A percentile compares a stretch with the other conserved stretches of the same genome.
phyloP scores from a whole-genome alignment of 2,888 invertebrate genomes.

The Auanema sp. region DNA sequence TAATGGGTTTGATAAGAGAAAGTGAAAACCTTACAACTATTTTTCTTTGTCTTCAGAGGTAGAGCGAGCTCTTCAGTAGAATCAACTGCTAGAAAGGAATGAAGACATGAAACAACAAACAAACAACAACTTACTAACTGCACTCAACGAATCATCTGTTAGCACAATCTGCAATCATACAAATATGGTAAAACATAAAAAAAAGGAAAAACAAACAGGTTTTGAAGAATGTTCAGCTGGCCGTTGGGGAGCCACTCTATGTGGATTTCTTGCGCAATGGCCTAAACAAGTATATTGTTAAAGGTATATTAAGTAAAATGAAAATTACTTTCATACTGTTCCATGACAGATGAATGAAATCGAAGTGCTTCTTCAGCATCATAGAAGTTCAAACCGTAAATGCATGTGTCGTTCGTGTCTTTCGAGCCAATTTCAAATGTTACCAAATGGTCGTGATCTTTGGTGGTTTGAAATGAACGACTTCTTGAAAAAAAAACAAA shows the following conservation, averaged over 20 bases:
- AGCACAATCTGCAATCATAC: no score
- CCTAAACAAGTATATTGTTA: not conserved
- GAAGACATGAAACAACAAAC: no score
- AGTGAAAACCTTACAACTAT: no score
- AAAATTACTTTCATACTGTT: not conserved
- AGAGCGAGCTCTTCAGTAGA: no score
- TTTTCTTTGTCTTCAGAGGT: no score
- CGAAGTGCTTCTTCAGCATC: conserved; percentile 5
- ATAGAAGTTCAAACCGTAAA: conserved; percentile 15
- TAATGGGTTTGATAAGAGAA: no score
- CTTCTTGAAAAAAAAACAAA: not conserved
- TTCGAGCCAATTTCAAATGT: conserved; percentile 7
- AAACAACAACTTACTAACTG: no score
- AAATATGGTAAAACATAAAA: no score
- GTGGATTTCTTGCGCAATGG: conserved; percentile 5
- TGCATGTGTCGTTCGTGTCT: not conserved
- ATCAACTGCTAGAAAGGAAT: no score
- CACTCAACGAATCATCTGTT: no score
- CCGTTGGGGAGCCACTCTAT: conserved; percentile 11
- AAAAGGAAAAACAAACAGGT: no score
- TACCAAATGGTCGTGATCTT: conserved; percentile 12
- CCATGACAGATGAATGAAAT: conserved; percentile 5
- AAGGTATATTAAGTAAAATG: no score
- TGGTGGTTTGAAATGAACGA: conserved; percentile 9
- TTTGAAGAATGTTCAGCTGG: not conserved